Conservation (phyloP, 2,797 vertebrate genomes). For the Hydrolagus colliei region DNA sequence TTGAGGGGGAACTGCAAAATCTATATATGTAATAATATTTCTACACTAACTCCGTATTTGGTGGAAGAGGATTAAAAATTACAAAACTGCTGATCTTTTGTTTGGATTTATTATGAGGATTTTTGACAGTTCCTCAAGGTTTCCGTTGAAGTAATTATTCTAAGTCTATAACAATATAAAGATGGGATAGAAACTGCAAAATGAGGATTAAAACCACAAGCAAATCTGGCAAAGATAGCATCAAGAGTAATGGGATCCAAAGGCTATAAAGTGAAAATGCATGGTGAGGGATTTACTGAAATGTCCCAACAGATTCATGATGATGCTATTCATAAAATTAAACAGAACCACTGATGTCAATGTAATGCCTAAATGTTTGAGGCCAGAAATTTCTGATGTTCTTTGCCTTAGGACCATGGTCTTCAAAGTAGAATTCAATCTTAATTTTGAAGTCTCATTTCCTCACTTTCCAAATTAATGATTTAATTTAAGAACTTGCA, state of each 20-base stretch:
- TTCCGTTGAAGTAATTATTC: neutral
- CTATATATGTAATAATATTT: no score
- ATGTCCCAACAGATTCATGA: neutral
- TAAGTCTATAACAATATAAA: neutral
- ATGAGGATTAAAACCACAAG: neutral
- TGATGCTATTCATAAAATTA: neutral
- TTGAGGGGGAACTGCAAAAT: no score
- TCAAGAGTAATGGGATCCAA: neutral
- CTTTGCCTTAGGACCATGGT: no score
- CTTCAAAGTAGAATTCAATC: no score
- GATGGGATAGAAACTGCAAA: neutral
- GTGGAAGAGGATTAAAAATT: no score
- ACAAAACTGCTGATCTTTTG: neutral
- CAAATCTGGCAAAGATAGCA: neutral
- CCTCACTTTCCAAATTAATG: neutral
- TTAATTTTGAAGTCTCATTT: neutral
- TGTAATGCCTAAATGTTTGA: no score
- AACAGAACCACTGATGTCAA: no score
- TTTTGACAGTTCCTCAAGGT: neutral
- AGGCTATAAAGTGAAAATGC: neutral
- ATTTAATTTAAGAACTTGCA: neutral
- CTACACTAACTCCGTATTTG: no score
- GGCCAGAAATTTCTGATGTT: no score
- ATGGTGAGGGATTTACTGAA: neutral
- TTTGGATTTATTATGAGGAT: neutral